A percentile compares a stretch with the other conserved stretches of the same genome.
These are phyloP conservation scores for Sinonovacula constricta DNA, from an alignment of 1,140 invertebrate species.

Conservation along the genomic window DNA sequence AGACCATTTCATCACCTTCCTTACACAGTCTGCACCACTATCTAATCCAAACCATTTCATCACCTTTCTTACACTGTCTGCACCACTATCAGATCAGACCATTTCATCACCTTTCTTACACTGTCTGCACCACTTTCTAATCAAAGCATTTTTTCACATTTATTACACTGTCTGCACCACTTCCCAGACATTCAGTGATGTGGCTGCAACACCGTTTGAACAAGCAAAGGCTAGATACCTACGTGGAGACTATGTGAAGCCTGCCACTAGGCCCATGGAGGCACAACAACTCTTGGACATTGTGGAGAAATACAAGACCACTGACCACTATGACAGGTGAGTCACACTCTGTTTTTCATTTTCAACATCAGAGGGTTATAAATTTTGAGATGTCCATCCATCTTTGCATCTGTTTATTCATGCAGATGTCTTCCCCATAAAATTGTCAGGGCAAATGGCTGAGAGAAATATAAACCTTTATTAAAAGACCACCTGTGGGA, in stretches of 20 bases:
- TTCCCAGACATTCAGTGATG: slow-evolving; percentile 78
- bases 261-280: slow-evolving; percentile 58
- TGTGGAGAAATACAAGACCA: slow-evolving; percentile 65
- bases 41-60: too few species aligned
- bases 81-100: too few species aligned
- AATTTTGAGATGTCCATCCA: neutral
- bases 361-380: neutral
- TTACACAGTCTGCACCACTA: too few species aligned
- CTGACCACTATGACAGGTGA: slow-evolving; percentile 75
- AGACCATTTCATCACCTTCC: too few species aligned
- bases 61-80: too few species aligned
- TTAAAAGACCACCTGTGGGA: neutral
- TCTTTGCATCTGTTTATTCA: neutral
- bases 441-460: neutral
- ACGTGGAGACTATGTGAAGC: slow-evolving; percentile 25
- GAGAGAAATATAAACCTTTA: neutral
- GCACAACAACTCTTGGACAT: slow-evolving; percentile 67
- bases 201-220: slow-evolving; percentile 75
- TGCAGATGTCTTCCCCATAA: neutral
- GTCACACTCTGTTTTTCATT: neutral
- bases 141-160: too few species aligned
- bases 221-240: slow-evolving; percentile 61
- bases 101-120: too few species aligned
- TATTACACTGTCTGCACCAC: slow-evolving; percentile 32
- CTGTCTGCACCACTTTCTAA: too few species aligned